phyloP scores from a whole-genome alignment of 1,140 invertebrate genomes.

The Nymphalis io region DNA sequence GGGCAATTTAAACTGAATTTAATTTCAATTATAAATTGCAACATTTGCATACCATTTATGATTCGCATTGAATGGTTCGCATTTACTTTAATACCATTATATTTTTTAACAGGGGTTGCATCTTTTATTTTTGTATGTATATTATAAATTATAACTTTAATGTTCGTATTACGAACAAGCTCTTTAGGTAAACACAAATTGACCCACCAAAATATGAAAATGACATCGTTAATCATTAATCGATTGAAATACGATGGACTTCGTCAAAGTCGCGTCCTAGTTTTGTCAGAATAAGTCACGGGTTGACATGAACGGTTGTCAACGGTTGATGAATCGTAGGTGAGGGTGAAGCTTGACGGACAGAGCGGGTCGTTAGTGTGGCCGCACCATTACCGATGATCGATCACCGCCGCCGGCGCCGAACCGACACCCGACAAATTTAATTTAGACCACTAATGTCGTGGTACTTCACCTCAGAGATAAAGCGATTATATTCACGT shows the following conservation, averaged over 20 bases:
- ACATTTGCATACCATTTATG: slow-evolving; percentile 23
- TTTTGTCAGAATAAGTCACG: slow-evolving; percentile 46
- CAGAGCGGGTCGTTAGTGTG: slow-evolving; percentile 66
- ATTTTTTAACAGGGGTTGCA: slow-evolving; percentile 9
- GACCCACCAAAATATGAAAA: slow-evolving; percentile 13
- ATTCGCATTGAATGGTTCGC: slow-evolving; percentile 2
- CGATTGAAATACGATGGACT: slow-evolving; percentile 16
- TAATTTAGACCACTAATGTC: slow-evolving; percentile 72
- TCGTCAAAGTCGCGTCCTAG: slow-evolving; percentile 30
- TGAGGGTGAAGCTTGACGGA: slow-evolving; percentile 47
- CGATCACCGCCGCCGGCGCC: slow-evolving; percentile 65
- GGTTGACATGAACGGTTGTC: slow-evolving; percentile 46
- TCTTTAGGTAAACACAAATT: neutral
- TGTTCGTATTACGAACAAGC: neutral
- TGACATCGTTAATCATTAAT: slow-evolving; percentile 17
- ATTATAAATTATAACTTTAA: neutral
- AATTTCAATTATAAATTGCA: slow-evolving; percentile 22
- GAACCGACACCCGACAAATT: slow-evolving; percentile 71
- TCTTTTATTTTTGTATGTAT: neutral
- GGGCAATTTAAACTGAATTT: slow-evolving; percentile 26
- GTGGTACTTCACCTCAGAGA: slow-evolving; percentile 34
- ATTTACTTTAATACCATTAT: slow-evolving; percentile 3
- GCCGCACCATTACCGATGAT: slow-evolving; percentile 68
- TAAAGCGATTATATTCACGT: slow-evolving; percentile 27
- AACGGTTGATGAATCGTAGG: slow-evolving; percentile 48